A percentile compares a stretch with the other conserved stretches of the same genome.
Conservation (phyloP, 2,888 invertebrate genomes). For the Cephus runcator region DNA sequence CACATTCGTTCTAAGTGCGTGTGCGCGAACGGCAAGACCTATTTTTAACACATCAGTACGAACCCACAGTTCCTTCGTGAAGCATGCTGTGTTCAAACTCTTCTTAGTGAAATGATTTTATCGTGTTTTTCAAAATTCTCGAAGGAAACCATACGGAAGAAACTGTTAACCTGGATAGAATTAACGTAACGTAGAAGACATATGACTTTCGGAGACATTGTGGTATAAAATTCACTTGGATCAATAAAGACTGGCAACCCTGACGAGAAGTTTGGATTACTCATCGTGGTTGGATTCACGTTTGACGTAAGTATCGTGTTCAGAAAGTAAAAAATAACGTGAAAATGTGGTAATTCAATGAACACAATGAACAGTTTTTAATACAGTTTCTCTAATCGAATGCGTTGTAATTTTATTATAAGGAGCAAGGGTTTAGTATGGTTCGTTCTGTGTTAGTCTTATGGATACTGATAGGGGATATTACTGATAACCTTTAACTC, state of each 20-base stretch:
- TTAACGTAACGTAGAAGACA: background rate
- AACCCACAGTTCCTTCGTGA: background rate
- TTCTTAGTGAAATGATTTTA: background rate
- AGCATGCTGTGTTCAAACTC: background rate
- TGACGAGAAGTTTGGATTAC: background rate
- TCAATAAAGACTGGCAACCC: background rate
- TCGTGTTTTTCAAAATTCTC: background rate
- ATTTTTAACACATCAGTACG: background rate
- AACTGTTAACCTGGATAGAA: background rate
- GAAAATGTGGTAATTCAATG: background rate
- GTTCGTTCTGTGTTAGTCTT: background rate
- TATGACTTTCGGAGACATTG: background rate
- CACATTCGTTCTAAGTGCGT: background rate
- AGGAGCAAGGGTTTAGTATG: background rate
- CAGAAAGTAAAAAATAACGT: background rate
- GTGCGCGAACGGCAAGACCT: background rate
- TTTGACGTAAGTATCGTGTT: background rate
- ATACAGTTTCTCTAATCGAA: background rate
- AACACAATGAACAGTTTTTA: background rate
- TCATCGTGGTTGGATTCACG: background rate
- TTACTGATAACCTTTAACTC: background rate
- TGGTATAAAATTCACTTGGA: background rate
- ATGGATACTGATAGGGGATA: background rate
- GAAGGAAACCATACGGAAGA: background rate
- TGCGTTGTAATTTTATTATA: background rate